A percentile compares a stretch with the other conserved stretches of the same genome.
phyloP scores from a whole-genome alignment of 2,797 vertebrate genomes.

The Lithobates sylvaticus region DNA sequence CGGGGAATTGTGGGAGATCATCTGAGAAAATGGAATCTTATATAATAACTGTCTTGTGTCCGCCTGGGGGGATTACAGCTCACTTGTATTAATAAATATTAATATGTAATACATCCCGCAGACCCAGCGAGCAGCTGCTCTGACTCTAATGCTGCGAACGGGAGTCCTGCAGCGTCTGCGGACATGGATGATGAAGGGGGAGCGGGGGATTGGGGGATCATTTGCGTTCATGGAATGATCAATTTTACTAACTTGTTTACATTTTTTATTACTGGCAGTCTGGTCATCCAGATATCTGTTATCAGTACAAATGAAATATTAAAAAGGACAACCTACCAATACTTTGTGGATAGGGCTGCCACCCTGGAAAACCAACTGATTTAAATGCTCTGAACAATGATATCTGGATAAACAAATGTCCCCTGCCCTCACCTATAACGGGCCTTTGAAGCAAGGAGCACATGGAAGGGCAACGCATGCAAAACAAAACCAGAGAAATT shows the following conservation, averaged over 20 bases:
- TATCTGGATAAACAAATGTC: too few species aligned
- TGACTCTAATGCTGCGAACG: background rate
- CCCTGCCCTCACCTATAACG: too few species aligned
- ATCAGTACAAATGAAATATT: background rate
- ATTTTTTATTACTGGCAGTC: background rate
- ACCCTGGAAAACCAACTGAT: too few species aligned
- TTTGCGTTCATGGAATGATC: too few species aligned
- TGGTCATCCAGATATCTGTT: background rate
- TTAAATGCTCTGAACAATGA: too few species aligned
- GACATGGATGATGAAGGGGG: background rate
- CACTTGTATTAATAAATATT: constrained; percentile 1
- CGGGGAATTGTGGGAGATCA: background rate
- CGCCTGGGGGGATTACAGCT: background rate
- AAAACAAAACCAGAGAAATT: too few species aligned
- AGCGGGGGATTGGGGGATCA: background rate
- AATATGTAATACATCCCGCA: constrained; percentile 4
- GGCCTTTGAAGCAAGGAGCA: too few species aligned
- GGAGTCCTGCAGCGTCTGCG: too few species aligned
- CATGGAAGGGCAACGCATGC: too few species aligned
- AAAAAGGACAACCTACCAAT: too few species aligned
- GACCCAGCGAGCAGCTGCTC: background rate
- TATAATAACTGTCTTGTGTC: background rate
- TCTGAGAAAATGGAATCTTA: background rate
- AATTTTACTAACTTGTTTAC: too few species aligned
- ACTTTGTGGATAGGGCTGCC: too few species aligned